phyloP scores from a whole-genome alignment of 2,888 invertebrate species.

The Andrena bucephala region DNA sequence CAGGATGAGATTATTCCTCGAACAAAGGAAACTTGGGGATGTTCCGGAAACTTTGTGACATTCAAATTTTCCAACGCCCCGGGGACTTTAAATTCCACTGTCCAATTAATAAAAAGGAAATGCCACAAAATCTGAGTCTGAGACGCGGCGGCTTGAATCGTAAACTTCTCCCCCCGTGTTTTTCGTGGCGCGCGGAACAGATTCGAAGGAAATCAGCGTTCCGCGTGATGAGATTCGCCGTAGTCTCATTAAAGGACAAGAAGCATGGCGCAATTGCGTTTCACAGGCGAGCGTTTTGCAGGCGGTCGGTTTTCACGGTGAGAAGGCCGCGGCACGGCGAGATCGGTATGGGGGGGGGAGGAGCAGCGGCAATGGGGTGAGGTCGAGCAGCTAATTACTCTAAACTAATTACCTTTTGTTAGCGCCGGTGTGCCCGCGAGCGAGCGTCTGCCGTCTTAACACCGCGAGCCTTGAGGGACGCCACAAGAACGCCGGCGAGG shows the following conservation, averaged over 20 bases:
- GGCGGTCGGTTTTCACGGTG: constrained; percentile 30
- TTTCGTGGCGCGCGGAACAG: background rate
- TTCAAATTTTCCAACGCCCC: no score
- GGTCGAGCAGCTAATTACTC: constrained; percentile 76
- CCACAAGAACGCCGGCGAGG: constrained; percentile 1
- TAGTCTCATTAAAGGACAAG: constrained; percentile 30
- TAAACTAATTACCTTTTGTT: constrained; percentile 81
- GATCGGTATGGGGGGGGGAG: constrained; percentile 1
- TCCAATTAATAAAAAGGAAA: no score
- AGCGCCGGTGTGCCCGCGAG: constrained; percentile 59
- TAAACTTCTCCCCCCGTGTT: no score
- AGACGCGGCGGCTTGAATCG: no score
- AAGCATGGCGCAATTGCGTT: constrained; percentile 61
- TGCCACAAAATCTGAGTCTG: no score
- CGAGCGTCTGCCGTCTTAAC: constrained; percentile 4
- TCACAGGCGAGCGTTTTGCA: constrained; percentile 53
- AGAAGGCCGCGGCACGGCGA: constrained; percentile 4
- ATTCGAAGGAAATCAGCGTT: constrained; percentile 9
- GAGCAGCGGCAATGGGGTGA: constrained; percentile 8
- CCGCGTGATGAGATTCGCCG: constrained; percentile 21
- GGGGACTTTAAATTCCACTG: no score
- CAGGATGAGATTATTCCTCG: no score
- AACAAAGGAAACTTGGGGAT: no score
- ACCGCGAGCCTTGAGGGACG: constrained; percentile 28
- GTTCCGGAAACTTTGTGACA: no score